Percentiles rank a stretch among this genome's conserved stretches.
Evolutionary conservation across 1,140 invertebrate species (phyloP).

Genomic region (Papilio polyxenes): DNA sequence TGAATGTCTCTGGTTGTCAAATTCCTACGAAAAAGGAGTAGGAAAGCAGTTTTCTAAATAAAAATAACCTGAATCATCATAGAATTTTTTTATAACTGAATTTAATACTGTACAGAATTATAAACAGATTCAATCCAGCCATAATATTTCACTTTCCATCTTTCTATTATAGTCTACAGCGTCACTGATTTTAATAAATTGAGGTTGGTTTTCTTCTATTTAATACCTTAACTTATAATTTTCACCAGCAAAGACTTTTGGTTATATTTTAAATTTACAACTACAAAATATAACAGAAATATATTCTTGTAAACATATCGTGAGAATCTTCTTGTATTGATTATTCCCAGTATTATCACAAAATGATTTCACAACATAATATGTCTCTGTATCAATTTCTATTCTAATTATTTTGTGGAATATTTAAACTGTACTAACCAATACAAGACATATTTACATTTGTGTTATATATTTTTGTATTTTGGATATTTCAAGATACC

Average conservation of each 20-base stretch:
- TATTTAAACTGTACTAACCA: too few relatives aligned
- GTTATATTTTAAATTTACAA: too few relatives aligned
- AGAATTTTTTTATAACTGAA: neutral
- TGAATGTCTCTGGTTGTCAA: neutral
- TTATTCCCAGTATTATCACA: too few relatives aligned
- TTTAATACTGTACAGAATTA: neutral
- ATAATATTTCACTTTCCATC: neutral
- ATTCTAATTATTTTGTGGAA: too few relatives aligned
- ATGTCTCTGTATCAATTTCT: too few relatives aligned
- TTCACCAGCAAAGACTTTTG: too few relatives aligned
- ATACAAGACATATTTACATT: too few relatives aligned
- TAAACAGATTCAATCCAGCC: neutral
- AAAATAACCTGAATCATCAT: slow-evolving; percentile 19
- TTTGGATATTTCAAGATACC: neutral
- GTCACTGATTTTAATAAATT: neutral
- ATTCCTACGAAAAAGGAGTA: neutral
- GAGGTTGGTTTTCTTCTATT: neutral
- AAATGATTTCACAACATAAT: too few relatives aligned
- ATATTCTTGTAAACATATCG: too few relatives aligned
- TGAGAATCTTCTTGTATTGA: too few relatives aligned
- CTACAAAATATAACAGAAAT: too few relatives aligned
- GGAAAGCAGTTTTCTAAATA: slow-evolving; percentile 16
- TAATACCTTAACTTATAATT: too few relatives aligned
- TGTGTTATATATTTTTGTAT: neutral
- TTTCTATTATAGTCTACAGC: neutral